Conservation (phyloP, 2,888 invertebrate genomes). For the Amphipoea oculea region DNA sequence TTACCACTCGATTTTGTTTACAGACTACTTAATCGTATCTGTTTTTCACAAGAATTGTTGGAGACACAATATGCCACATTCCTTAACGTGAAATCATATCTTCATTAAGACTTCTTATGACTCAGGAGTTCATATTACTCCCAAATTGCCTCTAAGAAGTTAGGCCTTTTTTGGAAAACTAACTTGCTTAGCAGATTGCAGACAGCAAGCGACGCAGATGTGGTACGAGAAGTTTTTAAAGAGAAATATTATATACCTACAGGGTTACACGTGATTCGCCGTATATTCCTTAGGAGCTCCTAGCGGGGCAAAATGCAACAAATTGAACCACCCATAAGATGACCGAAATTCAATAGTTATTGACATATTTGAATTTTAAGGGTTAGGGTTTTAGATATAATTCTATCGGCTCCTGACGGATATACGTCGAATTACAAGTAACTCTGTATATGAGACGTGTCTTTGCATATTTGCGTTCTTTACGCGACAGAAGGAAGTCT, state of each 20-base stretch:
- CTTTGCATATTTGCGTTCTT: background rate
- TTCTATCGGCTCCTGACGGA: no score
- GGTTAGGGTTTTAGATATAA: no score
- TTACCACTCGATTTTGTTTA: constrained; percentile 38
- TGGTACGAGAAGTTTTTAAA: background rate
- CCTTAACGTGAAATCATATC: constrained; percentile 2
- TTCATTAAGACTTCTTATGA: background rate
- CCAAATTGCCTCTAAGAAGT: background rate
- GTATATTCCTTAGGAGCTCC: no score
- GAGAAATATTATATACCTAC: background rate
- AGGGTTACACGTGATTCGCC: no score
- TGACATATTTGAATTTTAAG: no score
- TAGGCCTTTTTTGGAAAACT: background rate
- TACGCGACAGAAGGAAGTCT: background rate
- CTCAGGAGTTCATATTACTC: background rate
- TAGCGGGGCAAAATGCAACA: no score
- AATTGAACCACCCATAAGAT: no score
- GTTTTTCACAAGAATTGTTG: constrained; percentile 40
- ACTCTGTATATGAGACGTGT: background rate
- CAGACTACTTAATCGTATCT: constrained; percentile 14
- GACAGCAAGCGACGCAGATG: background rate
- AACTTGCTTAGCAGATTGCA: background rate
- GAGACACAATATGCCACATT: constrained; percentile 21
- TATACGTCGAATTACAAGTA: no score
- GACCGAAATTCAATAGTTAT: no score